Percentiles rank a stretch among this genome's conserved stretches.
Evolutionary conservation across 2,113 vertebrate genomes (phyloP).

Genomic region (Oncorhynchus clarkii): DNA sequence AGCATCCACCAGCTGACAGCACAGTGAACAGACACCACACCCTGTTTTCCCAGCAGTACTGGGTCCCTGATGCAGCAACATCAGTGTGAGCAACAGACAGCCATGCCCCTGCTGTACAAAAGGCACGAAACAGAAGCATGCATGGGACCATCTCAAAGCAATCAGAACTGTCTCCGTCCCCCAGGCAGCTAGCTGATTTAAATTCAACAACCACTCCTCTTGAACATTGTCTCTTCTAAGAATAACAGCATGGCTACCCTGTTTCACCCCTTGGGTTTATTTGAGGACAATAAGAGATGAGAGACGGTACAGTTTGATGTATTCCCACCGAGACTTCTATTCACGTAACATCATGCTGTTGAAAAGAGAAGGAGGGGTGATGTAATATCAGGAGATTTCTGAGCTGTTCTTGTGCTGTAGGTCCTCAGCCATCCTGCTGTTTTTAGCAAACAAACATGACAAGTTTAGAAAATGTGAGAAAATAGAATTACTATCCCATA

Average conservation of each 20-base stretch:
- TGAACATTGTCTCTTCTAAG: constrained; percentile 20
- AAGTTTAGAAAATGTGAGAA: not conserved
- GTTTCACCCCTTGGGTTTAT: constrained; percentile 25
- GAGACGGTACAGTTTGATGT: constrained; percentile 3
- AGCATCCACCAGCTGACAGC: too few species aligned
- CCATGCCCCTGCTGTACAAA: not conserved
- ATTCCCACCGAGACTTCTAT: not conserved
- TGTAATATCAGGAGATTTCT: not conserved
- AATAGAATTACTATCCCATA: not conserved
- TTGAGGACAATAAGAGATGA: constrained; percentile 25
- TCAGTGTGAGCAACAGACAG: not conserved
- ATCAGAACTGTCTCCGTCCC: constrained; percentile 12
- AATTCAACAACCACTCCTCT: constrained; percentile 1
- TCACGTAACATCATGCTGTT: not conserved
- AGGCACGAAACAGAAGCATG: not conserved
- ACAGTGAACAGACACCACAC: too few species aligned
- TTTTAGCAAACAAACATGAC: constrained; percentile 8
- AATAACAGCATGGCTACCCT: constrained; percentile 31
- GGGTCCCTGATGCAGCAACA: too few species aligned
- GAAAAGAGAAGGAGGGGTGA: constrained; percentile 12
- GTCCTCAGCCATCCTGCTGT: not conserved
- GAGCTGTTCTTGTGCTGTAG: not conserved
- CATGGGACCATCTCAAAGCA: not conserved
- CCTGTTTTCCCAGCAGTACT: too few species aligned
- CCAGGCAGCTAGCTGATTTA: not conserved